Evolutionary conservation across 1,140 invertebrate species (phyloP), one percentile per base, ranked within the genome.

Genomic region (Nymphalis io): DNA sequence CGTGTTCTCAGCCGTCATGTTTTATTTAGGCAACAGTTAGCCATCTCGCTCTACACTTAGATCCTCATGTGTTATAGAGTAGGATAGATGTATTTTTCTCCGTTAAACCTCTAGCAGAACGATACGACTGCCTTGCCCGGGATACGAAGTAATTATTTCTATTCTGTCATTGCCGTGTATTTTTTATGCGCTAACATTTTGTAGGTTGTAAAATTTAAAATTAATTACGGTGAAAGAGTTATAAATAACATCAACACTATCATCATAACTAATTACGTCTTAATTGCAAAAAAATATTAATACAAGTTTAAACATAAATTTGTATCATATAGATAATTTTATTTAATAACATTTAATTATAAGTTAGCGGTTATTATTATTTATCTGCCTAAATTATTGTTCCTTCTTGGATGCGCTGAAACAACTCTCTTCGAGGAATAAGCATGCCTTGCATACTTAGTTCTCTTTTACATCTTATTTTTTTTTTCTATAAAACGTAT

Each of bases 121-220:
- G 79, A 73, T 82, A 79, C 81, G 75, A 80, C 80, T 82, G 85
- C 83, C 83, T 86, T 85, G 87, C 88, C 89, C 86, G 89, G 89
- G 88, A 90, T 87, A 88, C 84, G 85, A 85, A 88, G 87, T 91
- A 91, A 91, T 91, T 91, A 91, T 91, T 91, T 88, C 84, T 84
- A 89, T 91, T 89, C 84, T 89, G 87, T 90, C 89, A 89, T 88
- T 88, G 87, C 81, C 79, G 80, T 90, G 85, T 89, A 88, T 89
- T 90, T 89, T 89, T 90, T 85, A 88, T 88, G 76, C 79, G 72
- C 63, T 80, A 68, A 82, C 75, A 86, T 83, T 84, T 80, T 79
- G 74, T 87, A 74, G 76, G 77, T 81, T 79, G 75, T 73, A 71
- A 81, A 76, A 75, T 71, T 63, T 67, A 70, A 73, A 73, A 69